Evolutionary conservation across 1,140 invertebrate species (phyloP).

Genomic region (Drosophila parabipectinata): DNA sequence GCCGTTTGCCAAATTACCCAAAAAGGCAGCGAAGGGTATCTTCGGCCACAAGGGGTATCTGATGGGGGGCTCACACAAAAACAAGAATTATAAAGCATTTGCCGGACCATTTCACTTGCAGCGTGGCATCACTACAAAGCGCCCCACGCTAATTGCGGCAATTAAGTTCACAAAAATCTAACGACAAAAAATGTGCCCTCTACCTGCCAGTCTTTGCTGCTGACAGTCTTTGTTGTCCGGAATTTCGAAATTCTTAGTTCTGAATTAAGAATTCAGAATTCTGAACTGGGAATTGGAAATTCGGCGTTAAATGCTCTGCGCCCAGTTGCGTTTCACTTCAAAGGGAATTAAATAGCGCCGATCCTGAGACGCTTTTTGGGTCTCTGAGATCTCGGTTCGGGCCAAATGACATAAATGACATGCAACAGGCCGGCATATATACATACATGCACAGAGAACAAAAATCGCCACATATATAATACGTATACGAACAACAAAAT

Average conservation of each 20-base stretch:
- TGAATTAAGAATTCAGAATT: neutral
- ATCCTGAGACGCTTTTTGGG: conserved; percentile 5
- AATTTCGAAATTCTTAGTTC: neutral
- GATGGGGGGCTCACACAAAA: no score
- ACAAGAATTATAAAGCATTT: conserved; percentile 44
- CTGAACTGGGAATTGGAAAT: conserved; percentile 43
- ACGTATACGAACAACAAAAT: neutral
- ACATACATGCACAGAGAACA: conserved; percentile 5
- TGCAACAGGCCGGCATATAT: conserved; percentile 42
- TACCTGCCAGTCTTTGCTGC: conserved; percentile 29
- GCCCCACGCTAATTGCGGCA: conserved; percentile 80
- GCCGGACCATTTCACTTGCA: conserved; percentile 69
- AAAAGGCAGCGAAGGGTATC: neutral
- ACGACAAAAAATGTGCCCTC: conserved; percentile 63
- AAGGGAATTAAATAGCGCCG: conserved; percentile 72
- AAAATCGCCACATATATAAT: conserved; percentile 15
- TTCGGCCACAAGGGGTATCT: neutral
- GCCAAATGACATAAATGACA: conserved; percentile 46
- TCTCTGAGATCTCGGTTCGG: conserved; percentile 11
- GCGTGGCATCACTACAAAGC: conserved; percentile 78
- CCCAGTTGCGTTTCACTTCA: conserved; percentile 69
- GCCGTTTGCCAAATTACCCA: conserved; percentile 2
- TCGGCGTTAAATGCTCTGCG: conserved; percentile 79
- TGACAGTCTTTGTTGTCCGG: neutral
- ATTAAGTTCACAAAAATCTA: conserved; percentile 75